Evolutionary conservation across 1,140 invertebrate genomes (phyloP), one percentile per base, ranked within the genome.

Genomic region (Cepaea nemoralis): DNA sequence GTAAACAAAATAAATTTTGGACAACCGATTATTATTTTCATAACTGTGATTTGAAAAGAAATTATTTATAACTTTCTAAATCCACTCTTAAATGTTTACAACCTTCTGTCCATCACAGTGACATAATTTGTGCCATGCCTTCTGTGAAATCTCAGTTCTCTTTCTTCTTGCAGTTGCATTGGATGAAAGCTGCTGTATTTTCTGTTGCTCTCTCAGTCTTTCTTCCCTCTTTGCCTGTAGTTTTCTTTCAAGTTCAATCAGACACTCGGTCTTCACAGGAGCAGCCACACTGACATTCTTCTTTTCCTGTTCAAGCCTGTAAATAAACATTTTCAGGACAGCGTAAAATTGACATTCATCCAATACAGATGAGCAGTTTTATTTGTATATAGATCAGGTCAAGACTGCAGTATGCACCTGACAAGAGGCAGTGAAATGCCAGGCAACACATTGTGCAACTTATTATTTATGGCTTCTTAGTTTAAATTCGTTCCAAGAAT

Each of bases 261-360:
- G 71, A 82, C 87, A 87, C 3, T 86, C 83, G 80, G 87, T 88
- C 66, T 87, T 84, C 0, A 88, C 48, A 70, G 82, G 79, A 3
- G 84, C 71, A 77, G 85, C 85, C 69, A 76, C 71, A 0, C 76
- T 75, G 27, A 83, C 80, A 10, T 42, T 81, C 74, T 86, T 87
- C 81, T 90, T 90, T 16, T 84, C 81, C 48, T 85, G 83, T 73
- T 91, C 89, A 45, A 89, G 79, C 67, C 89, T 90, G 45, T 31
- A 82, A 80, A n/a, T n/a, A n/a, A n/a, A n/a, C n/a, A n/a, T n/a
- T n/a, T n/a, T n/a, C n/a, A n/a, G n/a, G n/a, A n/a, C n/a, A n/a
- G n/a, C n/a, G n/a, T n/a, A n/a, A n/a, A n/a, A n/a, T n/a, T n/a
- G n/a, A n/a, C n/a, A n/a, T n/a, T n/a, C n/a, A n/a, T n/a, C n/a